A percentile compares a stretch with the other conserved stretches of the same genome.
These are phyloP conservation scores for Axis porcinus DNA, from an alignment of 2,113 vertebrate genomes.

Conservation along the genomic window DNA sequence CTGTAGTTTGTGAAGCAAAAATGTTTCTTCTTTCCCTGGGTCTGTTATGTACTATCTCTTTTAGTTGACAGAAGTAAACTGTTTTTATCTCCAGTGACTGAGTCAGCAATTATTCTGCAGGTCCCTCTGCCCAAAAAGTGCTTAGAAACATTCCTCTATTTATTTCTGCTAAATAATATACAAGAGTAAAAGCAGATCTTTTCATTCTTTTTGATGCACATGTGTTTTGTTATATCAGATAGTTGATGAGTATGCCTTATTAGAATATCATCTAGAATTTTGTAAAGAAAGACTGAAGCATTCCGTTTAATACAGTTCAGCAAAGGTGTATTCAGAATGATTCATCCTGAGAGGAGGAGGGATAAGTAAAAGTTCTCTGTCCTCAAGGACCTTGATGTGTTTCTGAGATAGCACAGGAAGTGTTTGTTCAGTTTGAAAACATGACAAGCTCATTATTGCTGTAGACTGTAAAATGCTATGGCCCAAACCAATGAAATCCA, in stretches of 20 bases:
- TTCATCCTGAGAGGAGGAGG: not conserved
- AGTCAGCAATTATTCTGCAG: not conserved
- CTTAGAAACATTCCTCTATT: not conserved
- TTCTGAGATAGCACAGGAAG: not conserved
- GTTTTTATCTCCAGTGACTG: not conserved
- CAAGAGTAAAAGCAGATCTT: not conserved
- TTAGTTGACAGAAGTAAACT: slow-evolving; percentile 38
- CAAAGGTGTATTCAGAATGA: not conserved
- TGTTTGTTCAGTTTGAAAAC: slow-evolving; percentile 1
- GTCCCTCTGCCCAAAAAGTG: not conserved
- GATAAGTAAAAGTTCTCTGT: not conserved
- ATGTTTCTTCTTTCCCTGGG: slow-evolving; percentile 2
- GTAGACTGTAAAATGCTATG: not conserved
- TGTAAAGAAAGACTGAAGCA: not conserved
- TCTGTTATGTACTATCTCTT: slow-evolving; percentile 23
- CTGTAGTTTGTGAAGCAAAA: slow-evolving; percentile 37
- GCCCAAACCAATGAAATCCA: not conserved
- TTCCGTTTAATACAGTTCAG: not conserved
- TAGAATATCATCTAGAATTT: not conserved
- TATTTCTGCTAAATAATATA: slow-evolving; percentile 14
- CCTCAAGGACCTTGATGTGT: not conserved
- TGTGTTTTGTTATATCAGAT: not conserved
- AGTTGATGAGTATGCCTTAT: not conserved
- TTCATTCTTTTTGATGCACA: not conserved
- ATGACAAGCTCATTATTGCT: slow-evolving; percentile 5